These are phyloP conservation scores for Coptodon bakossiorum DNA, from an alignment of 2,113 vertebrate species.

Conservation along the genomic window DNA sequence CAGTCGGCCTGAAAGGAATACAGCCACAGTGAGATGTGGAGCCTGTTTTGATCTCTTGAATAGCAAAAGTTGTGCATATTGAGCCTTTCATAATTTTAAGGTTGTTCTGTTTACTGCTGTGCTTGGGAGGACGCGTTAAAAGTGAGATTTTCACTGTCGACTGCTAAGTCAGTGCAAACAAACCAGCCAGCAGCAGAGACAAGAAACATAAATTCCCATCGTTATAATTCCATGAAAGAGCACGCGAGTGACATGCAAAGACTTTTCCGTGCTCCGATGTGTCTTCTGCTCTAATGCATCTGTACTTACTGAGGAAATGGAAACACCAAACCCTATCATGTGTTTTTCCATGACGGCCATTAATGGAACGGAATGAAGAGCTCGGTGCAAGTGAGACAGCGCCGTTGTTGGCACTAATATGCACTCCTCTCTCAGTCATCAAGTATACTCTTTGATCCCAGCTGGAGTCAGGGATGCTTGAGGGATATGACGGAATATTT, in stretches of 20 bases:
- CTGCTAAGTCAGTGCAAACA: background rate
- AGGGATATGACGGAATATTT: conserved; percentile 66
- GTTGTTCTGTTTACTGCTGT: background rate
- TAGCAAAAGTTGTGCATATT: conserved; percentile 12
- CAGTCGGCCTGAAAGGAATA: conserved; percentile 36
- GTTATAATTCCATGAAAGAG: background rate
- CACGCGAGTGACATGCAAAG: background rate
- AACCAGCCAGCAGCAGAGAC: background rate
- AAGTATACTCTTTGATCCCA: conserved; percentile 61
- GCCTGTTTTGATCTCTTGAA: conserved; percentile 36
- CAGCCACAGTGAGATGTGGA: background rate
- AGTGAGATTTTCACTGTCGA: background rate
- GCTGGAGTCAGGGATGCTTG: conserved; percentile 59
- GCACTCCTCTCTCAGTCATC: conserved; percentile 42
- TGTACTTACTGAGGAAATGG: conserved; percentile 24
- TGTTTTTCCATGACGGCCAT: conserved; percentile 30
- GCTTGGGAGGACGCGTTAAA: background rate
- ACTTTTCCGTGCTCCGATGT: background rate
- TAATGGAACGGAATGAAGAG: conserved; percentile 49
- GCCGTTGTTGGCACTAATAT: conserved; percentile 26
- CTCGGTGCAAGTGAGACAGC: conserved; percentile 5
- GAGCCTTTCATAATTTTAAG: background rate
- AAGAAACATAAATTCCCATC: background rate
- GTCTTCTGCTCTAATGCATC: background rate
- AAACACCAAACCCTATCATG: conserved; percentile 8